Conservation (phyloP, 92 coral and sea anemone species). For the Palythoa caribaeorum region DNA sequence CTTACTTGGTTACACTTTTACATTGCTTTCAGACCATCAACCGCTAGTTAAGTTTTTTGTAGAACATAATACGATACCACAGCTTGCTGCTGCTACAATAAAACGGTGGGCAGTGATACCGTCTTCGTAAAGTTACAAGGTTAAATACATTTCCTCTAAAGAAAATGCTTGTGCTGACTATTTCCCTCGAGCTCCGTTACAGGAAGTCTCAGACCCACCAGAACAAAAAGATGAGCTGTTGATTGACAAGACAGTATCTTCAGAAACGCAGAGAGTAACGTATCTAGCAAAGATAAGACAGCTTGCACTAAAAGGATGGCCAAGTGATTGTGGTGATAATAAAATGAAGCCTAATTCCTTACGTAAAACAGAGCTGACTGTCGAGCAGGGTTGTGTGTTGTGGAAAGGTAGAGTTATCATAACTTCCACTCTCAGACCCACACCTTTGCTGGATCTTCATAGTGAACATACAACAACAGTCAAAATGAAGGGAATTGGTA, state of each 20-base stretch:
- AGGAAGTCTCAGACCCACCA: too few species aligned
- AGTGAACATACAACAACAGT: constrained; percentile 13
- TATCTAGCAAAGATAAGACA: constrained; percentile 44
- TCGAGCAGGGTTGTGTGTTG: too few species aligned
- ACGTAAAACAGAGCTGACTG: neutral
- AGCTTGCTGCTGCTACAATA: neutral
- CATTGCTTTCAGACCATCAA: constrained; percentile 42
- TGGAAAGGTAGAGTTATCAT: neutral
- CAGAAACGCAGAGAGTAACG: constrained; percentile 47
- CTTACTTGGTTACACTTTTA: constrained; percentile 45
- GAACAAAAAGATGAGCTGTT: constrained; percentile 43
- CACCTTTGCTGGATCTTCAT: constrained; percentile 11
- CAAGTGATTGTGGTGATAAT: constrained; percentile 11
- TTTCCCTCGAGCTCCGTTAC: too few species aligned
- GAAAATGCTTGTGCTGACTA: too few species aligned
- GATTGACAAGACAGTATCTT: constrained; percentile 51
- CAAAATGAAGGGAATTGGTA: neutral
- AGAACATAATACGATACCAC: constrained; percentile 52
- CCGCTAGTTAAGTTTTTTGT: constrained; percentile 43
- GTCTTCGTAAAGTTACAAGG: constrained; percentile 51
- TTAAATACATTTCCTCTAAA: neutral
- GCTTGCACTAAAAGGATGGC: constrained; percentile 28
- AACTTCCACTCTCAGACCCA: too few species aligned
- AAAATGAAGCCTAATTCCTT: constrained; percentile 1
- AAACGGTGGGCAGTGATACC: constrained; percentile 57